Evolutionary conservation across 2,888 invertebrate genomes (phyloP).

Genomic region (Scaptomyza parva): DNA sequence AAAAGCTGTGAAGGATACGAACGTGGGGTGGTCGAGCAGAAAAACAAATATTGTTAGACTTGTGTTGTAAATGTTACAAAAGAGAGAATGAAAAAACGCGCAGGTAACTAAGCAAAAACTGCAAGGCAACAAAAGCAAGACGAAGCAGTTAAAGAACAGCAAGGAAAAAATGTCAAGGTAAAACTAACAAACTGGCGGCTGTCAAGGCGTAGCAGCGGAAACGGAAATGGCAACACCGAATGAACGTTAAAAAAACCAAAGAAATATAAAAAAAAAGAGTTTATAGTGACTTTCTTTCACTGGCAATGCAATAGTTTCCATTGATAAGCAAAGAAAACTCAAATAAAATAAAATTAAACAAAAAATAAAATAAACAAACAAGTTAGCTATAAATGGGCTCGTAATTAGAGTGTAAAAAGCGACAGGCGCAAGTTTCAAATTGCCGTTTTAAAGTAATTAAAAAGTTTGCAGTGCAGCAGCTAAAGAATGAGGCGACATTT

Average conservation of each 20-base stretch:
- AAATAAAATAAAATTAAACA: constrained; percentile 24
- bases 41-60: constrained; percentile 78
- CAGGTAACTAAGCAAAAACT: constrained; percentile 52
- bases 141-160: constrained; percentile 39
- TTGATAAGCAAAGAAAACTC: constrained; percentile 61
- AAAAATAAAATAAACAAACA: constrained; percentile 16
- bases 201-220: constrained; percentile 64
- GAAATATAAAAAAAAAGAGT: constrained; percentile 12
- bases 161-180: constrained; percentile 77
- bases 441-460: constrained; percentile 78
- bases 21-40: constrained; percentile 45
- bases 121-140: constrained; percentile 21
- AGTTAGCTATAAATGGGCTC: constrained; percentile 58
- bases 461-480: constrained; percentile 63
- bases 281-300: constrained; percentile 52
- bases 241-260: constrained; percentile 48
- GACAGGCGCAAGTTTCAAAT: constrained; percentile 73
- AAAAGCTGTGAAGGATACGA: constrained; percentile 41
- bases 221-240: constrained; percentile 66
- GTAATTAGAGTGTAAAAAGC: constrained; percentile 69
- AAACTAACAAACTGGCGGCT: constrained; percentile 67
- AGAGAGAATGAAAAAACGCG: constrained; percentile 25
- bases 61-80: constrained; percentile 54
- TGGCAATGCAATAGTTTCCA: constrained; percentile 41
- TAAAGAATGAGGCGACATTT: constrained; percentile 65